These are phyloP conservation scores for Lacanobia oleracea DNA, from an alignment of 2,888 invertebrate species.

Conservation along the genomic window DNA sequence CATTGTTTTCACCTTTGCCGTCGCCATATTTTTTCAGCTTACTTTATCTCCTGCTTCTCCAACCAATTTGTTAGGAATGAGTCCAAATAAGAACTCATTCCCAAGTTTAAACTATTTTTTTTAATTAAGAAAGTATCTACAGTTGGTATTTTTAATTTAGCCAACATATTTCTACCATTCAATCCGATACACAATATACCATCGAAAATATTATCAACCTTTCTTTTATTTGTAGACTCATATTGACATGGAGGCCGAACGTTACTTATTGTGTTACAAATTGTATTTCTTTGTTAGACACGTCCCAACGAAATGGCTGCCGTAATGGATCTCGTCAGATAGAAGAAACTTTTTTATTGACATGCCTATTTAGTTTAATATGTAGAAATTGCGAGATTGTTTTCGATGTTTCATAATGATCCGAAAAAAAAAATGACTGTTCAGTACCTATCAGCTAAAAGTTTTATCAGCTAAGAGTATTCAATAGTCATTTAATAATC, in stretches of 20 bases:
- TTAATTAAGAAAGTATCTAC: too few species aligned
- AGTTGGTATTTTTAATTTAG: background rate
- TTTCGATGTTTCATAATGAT: constrained; percentile 26
- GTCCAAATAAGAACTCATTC: too few species aligned
- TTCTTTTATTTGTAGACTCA: constrained; percentile 47
- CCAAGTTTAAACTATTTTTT: background rate
- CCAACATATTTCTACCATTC: constrained; percentile 1
- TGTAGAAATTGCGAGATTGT: constrained; percentile 66
- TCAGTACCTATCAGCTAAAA: too few species aligned
- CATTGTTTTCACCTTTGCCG: too few species aligned
- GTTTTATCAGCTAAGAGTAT: too few species aligned
- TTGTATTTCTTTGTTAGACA: constrained; percentile 76
- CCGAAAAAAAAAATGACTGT: constrained; percentile 5
- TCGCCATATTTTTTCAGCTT: too few species aligned
- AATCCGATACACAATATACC: constrained; percentile 9
- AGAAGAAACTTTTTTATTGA: constrained; percentile 67
- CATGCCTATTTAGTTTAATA: constrained; percentile 65
- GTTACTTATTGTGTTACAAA: constrained; percentile 63
- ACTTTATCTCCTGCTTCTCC: too few species aligned
- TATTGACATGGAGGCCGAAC: constrained; percentile 52
- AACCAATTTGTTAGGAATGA: too few species aligned
- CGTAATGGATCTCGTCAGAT: constrained; percentile 68
- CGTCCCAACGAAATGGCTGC: constrained; percentile 72
- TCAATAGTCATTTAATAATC: too few species aligned
- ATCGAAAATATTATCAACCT: constrained; percentile 30